Conservation (phyloP, 1,140 invertebrate genomes). For the Leucophenga varia region DNA sequence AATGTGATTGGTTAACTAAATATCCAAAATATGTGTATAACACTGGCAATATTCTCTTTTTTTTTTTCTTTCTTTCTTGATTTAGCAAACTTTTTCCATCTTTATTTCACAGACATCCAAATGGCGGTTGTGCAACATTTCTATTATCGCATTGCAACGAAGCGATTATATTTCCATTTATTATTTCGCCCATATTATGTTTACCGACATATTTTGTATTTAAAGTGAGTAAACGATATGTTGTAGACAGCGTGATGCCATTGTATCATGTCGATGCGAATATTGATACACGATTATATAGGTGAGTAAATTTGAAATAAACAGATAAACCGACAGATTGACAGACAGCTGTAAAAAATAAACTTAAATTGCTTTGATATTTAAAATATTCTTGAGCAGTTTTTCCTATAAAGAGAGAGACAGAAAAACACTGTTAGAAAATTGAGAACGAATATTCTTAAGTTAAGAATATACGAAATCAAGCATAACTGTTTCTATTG, state of each 20-base stretch:
- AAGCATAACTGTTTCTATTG: too few relatives aligned
- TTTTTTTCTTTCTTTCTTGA: conserved; percentile 24
- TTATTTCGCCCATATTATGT: conserved; percentile 75
- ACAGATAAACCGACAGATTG: too few relatives aligned
- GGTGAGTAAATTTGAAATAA: conserved; percentile 19
- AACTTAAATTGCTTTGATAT: too few relatives aligned
- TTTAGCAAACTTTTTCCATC: conserved; percentile 53
- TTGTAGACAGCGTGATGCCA: conserved; percentile 53
- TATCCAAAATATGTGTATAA: too few relatives aligned
- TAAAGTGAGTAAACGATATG: conserved; percentile 57
- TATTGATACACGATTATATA: conserved; percentile 62
- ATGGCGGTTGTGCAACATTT: conserved; percentile 51
- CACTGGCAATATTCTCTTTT: conserved; percentile 31
- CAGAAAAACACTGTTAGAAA: too few relatives aligned
- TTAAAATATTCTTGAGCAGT: too few relatives aligned
- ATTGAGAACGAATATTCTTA: too few relatives aligned
- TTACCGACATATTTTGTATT: conserved; percentile 76
- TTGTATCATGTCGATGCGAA: conserved; percentile 71
- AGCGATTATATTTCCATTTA: conserved; percentile 72
- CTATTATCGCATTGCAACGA: conserved; percentile 63
- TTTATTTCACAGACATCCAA: conserved; percentile 63
- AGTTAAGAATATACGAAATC: too few relatives aligned
- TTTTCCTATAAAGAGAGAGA: too few relatives aligned
- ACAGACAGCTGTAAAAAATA: too few relatives aligned
- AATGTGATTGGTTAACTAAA: not conserved